Conservation (phyloP, 2,797 vertebrate genomes). For the Pteropus rufus region DNA sequence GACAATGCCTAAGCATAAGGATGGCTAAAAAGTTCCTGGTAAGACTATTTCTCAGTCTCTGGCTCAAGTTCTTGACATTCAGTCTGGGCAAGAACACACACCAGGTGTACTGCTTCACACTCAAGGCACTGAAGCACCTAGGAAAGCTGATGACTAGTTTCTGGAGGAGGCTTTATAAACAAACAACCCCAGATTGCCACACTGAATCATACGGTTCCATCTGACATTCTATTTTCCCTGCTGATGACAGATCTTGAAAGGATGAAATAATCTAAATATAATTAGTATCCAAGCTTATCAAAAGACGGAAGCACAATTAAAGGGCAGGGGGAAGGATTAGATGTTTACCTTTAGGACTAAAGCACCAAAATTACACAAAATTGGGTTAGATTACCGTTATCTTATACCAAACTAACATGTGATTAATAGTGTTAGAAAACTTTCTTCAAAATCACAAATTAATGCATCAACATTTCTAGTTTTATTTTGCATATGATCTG, state of each 20-base stretch:
- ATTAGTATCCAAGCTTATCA: not conserved
- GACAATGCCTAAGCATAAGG: not conserved
- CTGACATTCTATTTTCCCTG: slow-evolving; percentile 54
- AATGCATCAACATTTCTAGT: not conserved
- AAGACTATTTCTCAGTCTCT: slow-evolving; percentile 6
- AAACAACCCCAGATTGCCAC: slow-evolving; percentile 44
- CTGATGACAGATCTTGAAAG: slow-evolving; percentile 23
- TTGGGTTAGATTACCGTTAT: not conserved
- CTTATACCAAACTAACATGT: not conserved
- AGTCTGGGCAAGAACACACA: not conserved
- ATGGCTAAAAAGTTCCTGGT: not conserved
- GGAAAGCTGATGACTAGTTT: not conserved
- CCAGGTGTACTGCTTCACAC: slow-evolving; percentile 57
- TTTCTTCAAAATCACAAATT: not conserved
- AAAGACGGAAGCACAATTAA: slow-evolving; percentile 31
- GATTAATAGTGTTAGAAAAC: not conserved
- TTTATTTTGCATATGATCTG: not conserved
- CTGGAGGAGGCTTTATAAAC: slow-evolving; percentile 46
- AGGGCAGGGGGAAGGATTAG: not conserved
- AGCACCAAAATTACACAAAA: not conserved
- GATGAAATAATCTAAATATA: slow-evolving; percentile 52
- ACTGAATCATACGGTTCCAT: slow-evolving; percentile 58
- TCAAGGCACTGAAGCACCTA: slow-evolving; percentile 24
- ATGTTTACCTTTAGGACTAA: not conserved
- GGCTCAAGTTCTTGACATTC: slow-evolving; percentile 44